These are phyloP conservation scores for Channa argus DNA, from an alignment of 2,113 vertebrate genomes.

Conservation along the genomic window DNA sequence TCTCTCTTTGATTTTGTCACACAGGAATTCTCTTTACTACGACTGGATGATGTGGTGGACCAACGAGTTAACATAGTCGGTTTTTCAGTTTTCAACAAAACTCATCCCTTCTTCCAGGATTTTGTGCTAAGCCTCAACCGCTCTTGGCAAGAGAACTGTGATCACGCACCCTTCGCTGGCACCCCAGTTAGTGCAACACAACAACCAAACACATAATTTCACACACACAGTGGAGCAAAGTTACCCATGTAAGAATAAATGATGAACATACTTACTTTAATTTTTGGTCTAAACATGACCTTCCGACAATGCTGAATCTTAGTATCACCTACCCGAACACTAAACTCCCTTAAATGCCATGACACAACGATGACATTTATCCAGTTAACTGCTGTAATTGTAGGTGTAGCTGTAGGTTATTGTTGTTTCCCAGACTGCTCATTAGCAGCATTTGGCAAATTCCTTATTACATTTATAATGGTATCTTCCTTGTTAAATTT, in stretches of 20 bases:
- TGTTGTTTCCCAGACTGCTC: constrained; percentile 63
- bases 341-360: constrained; percentile 21
- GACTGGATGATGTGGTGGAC: constrained; percentile 88
- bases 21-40: constrained; percentile 95
- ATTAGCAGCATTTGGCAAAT: constrained; percentile 49
- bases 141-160: constrained; percentile 99
- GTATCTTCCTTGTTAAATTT: constrained; percentile 42
- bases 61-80: constrained; percentile 94
- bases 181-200: constrained; percentile 87
- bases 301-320: constrained; percentile 2
- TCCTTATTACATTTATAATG: constrained; percentile 56
- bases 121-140: constrained; percentile 96
- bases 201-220: constrained; percentile 9
- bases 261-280: constrained; percentile 21
- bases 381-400: constrained; percentile 53
- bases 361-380: constrained; percentile 58
- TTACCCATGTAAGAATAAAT: constrained; percentile 8
- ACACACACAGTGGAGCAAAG: constrained; percentile 13
- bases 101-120: constrained; percentile 95
- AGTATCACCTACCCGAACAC: constrained; percentile 14
- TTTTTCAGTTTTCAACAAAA: constrained; percentile 97
- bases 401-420: constrained; percentile 49
- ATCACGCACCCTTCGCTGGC: constrained; percentile 94
- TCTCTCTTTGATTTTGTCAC: constrained; percentile 24
- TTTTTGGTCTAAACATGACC: constrained; percentile 10